phyloP scores from a whole-genome alignment of 2,797 vertebrate genomes.

The Poecilia wingei region DNA sequence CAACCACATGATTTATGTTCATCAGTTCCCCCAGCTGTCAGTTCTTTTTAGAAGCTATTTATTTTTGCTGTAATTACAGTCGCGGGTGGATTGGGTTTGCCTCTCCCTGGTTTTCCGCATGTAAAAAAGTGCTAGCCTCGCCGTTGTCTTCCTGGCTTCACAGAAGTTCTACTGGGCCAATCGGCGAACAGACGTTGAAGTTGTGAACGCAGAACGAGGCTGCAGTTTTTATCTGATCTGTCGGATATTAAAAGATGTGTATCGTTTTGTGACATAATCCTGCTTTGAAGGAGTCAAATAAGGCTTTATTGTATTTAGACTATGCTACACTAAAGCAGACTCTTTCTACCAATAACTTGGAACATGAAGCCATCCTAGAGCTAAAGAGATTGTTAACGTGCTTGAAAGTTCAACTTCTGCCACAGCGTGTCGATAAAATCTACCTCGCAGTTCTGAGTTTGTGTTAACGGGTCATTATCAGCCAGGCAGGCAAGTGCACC shows the following conservation, averaged over 20 bases:
- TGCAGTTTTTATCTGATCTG: not conserved
- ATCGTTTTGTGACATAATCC: not conserved
- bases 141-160: too few species aligned
- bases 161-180: too few species aligned
- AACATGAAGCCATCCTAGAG: not conserved
- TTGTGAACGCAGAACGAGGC: too few species aligned
- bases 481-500: not conserved
- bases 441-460: constrained; percentile 1
- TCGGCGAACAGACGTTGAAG: too few species aligned
- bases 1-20: not conserved
- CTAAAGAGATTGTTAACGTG: not conserved
- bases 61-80: not conserved
- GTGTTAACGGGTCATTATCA: constrained; percentile 26
- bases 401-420: not conserved
- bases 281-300: not conserved
- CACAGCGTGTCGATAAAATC: not conserved
- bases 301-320: not conserved
- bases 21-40: not conserved
- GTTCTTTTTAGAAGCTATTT: not conserved
- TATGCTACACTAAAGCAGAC: not conserved
- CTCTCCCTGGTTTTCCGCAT: not conserved
- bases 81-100: not conserved
- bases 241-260: not conserved
- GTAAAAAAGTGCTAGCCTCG: not conserved
- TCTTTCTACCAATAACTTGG: not conserved